Evolutionary conservation across 2,888 invertebrate species (phyloP), one percentile per base, ranked within the genome.

Genomic region (Hetaerina titia): DNA sequence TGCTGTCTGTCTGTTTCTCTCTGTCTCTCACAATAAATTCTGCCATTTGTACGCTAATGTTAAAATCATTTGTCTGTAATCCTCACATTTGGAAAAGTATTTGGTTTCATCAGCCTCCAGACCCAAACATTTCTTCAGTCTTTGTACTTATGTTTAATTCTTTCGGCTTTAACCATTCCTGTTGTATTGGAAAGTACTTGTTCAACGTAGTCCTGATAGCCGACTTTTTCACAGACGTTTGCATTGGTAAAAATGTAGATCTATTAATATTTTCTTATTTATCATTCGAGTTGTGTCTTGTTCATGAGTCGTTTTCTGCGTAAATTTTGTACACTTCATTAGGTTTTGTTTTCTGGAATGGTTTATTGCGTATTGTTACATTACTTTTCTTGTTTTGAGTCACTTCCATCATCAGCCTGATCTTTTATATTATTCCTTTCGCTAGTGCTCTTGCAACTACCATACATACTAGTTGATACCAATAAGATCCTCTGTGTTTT

Each of bases 311-410:
- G 22, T 89, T 89, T 89, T 58, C n/a, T 58, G n/a, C n/a, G 4
- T 58, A n/a, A 58, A n/a, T 89, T 89, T 9, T 56, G 58, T 58
- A 89, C 57, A 56, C 5, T 58, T 8, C 58, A n/a, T 58, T n/a
- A 58, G 56, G 56, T 45, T 88, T 22, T 22, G n/a, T 89, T n/a
- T n/a, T 15, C 13, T 56, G 89, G 89, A 89, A 89, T 89, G 89
- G 89, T 89, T 58, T 11, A n/a, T 58, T 89, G n/a, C 58, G 19
- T 56, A 11, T 89, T 57, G 89, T 58, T 89, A 89, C 57, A 89
- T 58, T 89, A 22, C 58, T 89, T 89, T 89, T 58, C 56, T 81
- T 81, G 81, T 81, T 31, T 81, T 81, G 81, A 81, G 31, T 58
- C 89, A 56, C n/a, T 56, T 58, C 57, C 11, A 56, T 22, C 89